A percentile compares a stretch with the other conserved stretches of the same genome.
Conservation (phyloP, 1,140 invertebrate species). For the Halictus rubicundus region DNA sequence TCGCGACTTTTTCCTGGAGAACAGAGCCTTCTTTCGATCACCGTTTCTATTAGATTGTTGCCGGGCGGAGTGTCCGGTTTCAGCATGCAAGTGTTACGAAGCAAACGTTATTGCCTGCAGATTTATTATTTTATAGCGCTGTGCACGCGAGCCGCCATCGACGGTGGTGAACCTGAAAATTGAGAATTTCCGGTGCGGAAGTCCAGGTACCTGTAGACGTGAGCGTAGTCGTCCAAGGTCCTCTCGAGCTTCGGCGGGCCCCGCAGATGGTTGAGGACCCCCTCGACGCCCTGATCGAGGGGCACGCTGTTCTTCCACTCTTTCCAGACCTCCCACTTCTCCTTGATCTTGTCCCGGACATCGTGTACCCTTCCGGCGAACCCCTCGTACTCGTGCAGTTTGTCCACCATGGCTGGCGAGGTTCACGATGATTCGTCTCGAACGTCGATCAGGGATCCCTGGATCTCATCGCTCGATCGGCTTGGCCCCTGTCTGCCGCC, state of each 20-base stretch:
- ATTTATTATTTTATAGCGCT: too few species aligned
- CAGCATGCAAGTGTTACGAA: too few species aligned
- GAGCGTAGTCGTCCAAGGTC: slow-evolving; percentile 84
- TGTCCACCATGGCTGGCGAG: slow-evolving; percentile 83
- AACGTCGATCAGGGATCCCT: not conserved
- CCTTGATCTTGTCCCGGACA: slow-evolving; percentile 83
- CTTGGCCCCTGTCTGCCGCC: too few species aligned
- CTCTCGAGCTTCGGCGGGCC: slow-evolving; percentile 76
- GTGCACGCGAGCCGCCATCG: too few species aligned
- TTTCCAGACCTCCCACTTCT: slow-evolving; percentile 83
- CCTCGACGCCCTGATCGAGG: slow-evolving; percentile 75
- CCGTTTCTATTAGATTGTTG: not conserved
- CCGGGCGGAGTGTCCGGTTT: too few species aligned
- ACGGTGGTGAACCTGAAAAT: too few species aligned
- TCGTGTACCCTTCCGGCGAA: slow-evolving; percentile 86
- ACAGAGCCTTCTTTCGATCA: not conserved
- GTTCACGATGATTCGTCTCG: not conserved
- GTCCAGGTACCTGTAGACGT: slow-evolving; percentile 86
- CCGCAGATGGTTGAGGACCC: slow-evolving; percentile 74
- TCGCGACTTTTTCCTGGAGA: slow-evolving; percentile 86
- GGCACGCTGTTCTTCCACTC: slow-evolving; percentile 81
- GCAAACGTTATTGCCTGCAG: too few species aligned
- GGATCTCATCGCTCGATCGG: not conserved
- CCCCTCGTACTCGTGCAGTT: slow-evolving; percentile 90
- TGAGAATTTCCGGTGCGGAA: not conserved